Conservation (phyloP, 2,113 vertebrate genomes). For the Motacilla alba region DNA sequence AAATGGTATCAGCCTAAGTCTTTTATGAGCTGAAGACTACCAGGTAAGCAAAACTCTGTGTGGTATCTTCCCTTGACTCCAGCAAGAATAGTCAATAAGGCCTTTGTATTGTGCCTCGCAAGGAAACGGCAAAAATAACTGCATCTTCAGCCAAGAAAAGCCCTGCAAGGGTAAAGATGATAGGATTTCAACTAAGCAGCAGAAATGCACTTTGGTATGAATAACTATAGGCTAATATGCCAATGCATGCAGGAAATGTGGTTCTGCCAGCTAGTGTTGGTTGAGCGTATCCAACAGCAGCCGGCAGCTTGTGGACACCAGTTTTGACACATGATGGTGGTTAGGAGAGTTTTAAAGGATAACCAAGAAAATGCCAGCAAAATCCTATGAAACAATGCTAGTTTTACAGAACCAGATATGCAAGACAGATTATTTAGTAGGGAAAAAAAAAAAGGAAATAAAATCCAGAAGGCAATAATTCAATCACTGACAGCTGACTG, state of each 20-base stretch:
- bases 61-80: conserved; percentile 7
- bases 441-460: background rate
- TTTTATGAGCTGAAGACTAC: background rate
- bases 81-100: conserved; percentile 11
- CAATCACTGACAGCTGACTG: background rate
- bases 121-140: background rate
- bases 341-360: background rate
- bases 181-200: background rate
- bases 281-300: background rate
- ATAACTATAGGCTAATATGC: background rate
- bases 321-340: background rate
- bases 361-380: background rate
- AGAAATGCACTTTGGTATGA: background rate
- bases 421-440: background rate
- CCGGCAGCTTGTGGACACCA: background rate
- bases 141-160: conserved; percentile 16
- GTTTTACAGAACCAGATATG: background rate
- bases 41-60: conserved; percentile 3
- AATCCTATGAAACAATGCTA: background rate
- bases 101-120: background rate
- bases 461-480: background rate
- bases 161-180: conserved; percentile 1
- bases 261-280: conserved; percentile 3
- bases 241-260: background rate
- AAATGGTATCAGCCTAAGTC: background rate